Evolutionary conservation across 2,113 vertebrate genomes (phyloP), one percentile per base, ranked within the genome.

Genomic region (Mola mola): DNA sequence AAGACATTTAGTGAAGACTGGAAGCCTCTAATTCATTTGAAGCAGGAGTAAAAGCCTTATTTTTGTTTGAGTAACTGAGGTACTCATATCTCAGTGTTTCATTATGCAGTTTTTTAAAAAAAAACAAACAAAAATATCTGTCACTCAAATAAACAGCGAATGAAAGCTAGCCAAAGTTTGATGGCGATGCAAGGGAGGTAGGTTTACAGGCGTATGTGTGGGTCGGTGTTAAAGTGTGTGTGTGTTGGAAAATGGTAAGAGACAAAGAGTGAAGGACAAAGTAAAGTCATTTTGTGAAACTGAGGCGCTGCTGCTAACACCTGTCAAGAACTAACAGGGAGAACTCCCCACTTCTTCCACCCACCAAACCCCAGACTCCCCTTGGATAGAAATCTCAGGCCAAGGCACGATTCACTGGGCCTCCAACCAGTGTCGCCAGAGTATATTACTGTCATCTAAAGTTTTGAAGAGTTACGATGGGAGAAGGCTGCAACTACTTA

Each of bases 1-100:
- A 88, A 88, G 78, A 83, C 86, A 90, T 88, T 90, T 87, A 82
- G 68, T 75, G 71, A 69, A 47, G 68, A 81, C 83, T 58, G 63
- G 59, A 51, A 83, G 81, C 73, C 74, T 75, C 75, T 67, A 57
- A 74, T 70, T 69, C 72, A 83, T 75, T 71, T 65, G 75, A 76
- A 61, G 70, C 15, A 15, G 41, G 59, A 82, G 76, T 68, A 78
- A 81, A 72, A 67, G 75, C 61, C 42, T 69, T 0, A 31, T 57
- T 51, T 78, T 77, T 78, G 58, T 75, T 72, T 83, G 42, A 11
- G 11, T 4, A 37, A 29, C 26, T 62, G 52, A 59, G 65, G 53
- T 77, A 79, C 59, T 80, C 71, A 73, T 64, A 66, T 73, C 70
- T 72, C 72, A 74, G 71, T 16, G 62, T 82, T 72, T 79, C 59